phyloP scores from a whole-genome alignment of 1,140 invertebrate species.

The Druon quercuslanigerum region DNA sequence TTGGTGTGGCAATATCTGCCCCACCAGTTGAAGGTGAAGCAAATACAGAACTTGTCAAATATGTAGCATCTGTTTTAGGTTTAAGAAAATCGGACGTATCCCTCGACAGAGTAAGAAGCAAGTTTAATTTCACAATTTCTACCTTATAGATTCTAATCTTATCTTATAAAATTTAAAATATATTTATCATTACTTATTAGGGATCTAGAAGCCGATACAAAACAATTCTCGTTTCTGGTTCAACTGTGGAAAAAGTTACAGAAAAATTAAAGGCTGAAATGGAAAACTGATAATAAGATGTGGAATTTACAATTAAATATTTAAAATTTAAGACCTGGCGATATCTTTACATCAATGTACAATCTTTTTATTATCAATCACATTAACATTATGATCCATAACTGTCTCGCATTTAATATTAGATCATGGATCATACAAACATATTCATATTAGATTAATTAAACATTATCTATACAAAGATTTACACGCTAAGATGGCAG shows the following conservation, averaged over 20 bases:
- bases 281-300: constrained; percentile 34
- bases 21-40: constrained; percentile 88
- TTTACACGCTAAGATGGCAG: constrained; percentile 20
- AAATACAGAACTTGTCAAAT: constrained; percentile 85
- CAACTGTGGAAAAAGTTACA: constrained; percentile 64
- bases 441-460: neutral
- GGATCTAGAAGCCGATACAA: constrained; percentile 76
- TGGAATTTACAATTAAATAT: constrained; percentile 1
- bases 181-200: constrained; percentile 59
- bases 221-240: constrained; percentile 67
- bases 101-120: constrained; percentile 78
- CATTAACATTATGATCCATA: constrained; percentile 22
- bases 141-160: neutral
- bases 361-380: constrained; percentile 35
- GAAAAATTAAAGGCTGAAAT: constrained; percentile 68
- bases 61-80: constrained; percentile 80
- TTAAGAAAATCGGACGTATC: constrained; percentile 83
- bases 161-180: neutral
- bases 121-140: neutral
- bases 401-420: neutral
- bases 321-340: constrained; percentile 37
- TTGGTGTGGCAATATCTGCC: constrained; percentile 84
- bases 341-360: constrained; percentile 37
- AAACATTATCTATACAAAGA: neutral
- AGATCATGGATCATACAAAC: neutral